Conservation (phyloP, 2,888 invertebrate genomes). For the Nephrotoma guestfalica region DNA sequence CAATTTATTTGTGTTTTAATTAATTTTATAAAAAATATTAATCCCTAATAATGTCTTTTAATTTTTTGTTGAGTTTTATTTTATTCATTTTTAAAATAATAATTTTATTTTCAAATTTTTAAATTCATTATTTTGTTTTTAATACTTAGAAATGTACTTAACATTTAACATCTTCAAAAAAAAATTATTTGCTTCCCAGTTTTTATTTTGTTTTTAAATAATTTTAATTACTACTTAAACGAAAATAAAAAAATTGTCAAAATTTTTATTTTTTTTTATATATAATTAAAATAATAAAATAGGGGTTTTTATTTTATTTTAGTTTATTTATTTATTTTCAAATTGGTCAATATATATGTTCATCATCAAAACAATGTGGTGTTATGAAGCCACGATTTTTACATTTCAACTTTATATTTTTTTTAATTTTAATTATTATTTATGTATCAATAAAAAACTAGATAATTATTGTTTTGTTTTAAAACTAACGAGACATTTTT, state of each 20-base stretch:
- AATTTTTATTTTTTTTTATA: background rate
- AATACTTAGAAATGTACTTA: background rate
- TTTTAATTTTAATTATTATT: background rate
- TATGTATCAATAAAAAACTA: background rate
- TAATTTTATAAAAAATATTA: background rate
- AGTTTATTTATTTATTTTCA: background rate
- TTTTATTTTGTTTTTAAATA: background rate
- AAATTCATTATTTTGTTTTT: background rate
- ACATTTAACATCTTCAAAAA: background rate
- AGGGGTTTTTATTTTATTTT: background rate
- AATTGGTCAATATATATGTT: slow-evolving; percentile 1
- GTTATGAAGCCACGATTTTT: background rate
- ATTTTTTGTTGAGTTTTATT: background rate
- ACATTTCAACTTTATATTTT: background rate
- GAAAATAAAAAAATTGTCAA: background rate
- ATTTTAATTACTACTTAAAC: background rate
- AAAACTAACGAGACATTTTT: slow-evolving; percentile 2
- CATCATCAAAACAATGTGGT: slow-evolving; percentile 1
- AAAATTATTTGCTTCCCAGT: background rate
- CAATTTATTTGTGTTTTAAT: background rate
- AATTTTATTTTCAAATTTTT: background rate
- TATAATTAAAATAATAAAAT: background rate
- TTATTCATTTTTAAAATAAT: background rate
- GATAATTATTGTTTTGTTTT: background rate
- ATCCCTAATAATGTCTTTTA: background rate